These are phyloP conservation scores for Heliconius sara DNA, from an alignment of 2,888 invertebrate genomes.

Conservation along the genomic window DNA sequence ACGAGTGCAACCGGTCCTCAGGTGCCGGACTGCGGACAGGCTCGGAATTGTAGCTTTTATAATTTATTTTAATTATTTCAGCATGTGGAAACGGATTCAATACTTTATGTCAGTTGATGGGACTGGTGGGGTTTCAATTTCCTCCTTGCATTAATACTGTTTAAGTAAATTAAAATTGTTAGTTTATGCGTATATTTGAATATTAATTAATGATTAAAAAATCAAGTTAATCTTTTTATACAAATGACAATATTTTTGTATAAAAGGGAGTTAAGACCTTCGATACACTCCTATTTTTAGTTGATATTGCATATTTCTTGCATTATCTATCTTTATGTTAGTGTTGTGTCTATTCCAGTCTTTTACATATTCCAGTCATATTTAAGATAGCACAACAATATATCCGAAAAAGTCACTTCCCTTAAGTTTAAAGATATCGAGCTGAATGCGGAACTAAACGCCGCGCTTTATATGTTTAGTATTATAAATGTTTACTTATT, in stretches of 20 bases:
- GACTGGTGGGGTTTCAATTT: slow-evolving; percentile 42
- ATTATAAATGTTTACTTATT: too few relatives aligned
- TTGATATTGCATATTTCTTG: too few relatives aligned
- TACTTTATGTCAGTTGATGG: slow-evolving; percentile 48
- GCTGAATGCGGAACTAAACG: too few relatives aligned
- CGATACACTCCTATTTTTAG: background rate
- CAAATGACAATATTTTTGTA: background rate
- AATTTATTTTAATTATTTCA: slow-evolving; percentile 54
- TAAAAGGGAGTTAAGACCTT: background rate
- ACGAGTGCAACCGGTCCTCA: slow-evolving; percentile 81
- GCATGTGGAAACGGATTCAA: slow-evolving; percentile 47
- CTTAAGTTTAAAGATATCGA: too few relatives aligned
- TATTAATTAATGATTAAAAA: background rate
- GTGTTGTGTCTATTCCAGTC: too few relatives aligned
- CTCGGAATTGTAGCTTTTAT: slow-evolving; percentile 58
- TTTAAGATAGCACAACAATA: too few relatives aligned
- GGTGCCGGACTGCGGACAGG: slow-evolving; percentile 70
- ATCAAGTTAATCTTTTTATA: background rate
- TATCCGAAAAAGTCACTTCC: too few relatives aligned
- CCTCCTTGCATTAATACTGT: slow-evolving; percentile 36
- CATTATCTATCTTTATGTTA: too few relatives aligned
- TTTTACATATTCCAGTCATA: too few relatives aligned
- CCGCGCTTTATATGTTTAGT: too few relatives aligned
- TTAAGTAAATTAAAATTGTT: slow-evolving; percentile 27
- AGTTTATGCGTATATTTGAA: slow-evolving; percentile 5